These are phyloP conservation scores for Malurus cyaneus DNA, from an alignment of 2,113 vertebrate genomes.

Conservation along the genomic window DNA sequence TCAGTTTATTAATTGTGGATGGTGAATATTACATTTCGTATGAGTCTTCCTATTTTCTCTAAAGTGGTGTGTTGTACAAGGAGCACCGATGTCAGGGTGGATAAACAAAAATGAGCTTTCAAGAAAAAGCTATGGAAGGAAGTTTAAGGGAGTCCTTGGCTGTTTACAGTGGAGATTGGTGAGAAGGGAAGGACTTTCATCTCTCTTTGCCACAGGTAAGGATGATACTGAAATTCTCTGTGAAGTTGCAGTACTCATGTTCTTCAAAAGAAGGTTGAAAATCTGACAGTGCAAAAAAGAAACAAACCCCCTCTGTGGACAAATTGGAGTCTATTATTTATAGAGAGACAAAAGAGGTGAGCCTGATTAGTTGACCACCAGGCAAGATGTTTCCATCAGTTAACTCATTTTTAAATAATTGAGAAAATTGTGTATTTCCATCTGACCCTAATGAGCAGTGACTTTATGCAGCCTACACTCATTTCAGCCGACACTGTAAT, in stretches of 20 bases:
- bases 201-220: neutral
- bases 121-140: neutral
- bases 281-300: neutral
- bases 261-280: slow-evolving; percentile 18
- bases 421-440: neutral
- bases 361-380: neutral
- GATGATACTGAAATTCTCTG: neutral
- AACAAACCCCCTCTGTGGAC: neutral
- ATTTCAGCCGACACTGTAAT: neutral
- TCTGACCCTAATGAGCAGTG: neutral
- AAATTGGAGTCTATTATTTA: neutral
- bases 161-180: neutral
- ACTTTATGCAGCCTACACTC: neutral
- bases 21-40: neutral
- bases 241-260: neutral
- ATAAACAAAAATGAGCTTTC: neutral
- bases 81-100: neutral
- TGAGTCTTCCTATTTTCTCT: neutral
- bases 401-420: neutral
- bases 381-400: neutral
- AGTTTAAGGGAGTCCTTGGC: neutral
- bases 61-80: neutral
- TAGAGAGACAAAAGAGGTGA: neutral
- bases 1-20: neutral
- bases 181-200: neutral